Conservation (phyloP, 2,797 vertebrate genomes). For the Tympanoctomys barrerae region DNA sequence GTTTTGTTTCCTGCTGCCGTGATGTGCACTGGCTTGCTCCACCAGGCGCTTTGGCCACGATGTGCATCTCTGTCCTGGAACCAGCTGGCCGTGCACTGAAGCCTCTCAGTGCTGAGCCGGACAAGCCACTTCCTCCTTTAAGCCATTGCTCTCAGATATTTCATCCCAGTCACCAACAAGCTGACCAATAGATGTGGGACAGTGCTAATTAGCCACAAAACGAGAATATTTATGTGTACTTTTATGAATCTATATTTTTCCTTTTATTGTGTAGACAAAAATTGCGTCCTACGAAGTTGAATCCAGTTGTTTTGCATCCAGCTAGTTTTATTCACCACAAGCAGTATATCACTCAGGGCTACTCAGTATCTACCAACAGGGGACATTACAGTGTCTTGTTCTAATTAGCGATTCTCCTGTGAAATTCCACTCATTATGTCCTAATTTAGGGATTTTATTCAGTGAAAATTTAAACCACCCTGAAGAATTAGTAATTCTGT, state of each 20-base stretch:
- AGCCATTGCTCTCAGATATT: not conserved
- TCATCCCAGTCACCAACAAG: not conserved
- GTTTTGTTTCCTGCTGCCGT: not conserved
- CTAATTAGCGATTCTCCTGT: not conserved
- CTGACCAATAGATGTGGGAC: not conserved
- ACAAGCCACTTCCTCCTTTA: not conserved
- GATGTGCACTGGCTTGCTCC: not conserved
- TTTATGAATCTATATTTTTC: not conserved
- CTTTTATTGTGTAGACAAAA: not conserved
- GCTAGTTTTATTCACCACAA: not conserved
- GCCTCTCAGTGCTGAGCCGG: not conserved
- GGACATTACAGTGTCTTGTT: not conserved
- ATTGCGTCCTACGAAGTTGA: not conserved
- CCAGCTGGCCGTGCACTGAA: not conserved
- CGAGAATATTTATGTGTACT: not conserved
- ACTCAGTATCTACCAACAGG: not conserved
- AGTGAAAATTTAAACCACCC: not conserved
- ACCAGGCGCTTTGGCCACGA: not conserved
- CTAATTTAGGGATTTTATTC: slow-evolving; percentile 15
- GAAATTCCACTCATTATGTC: not conserved
- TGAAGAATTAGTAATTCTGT: not conserved
- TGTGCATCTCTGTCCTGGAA: not conserved
- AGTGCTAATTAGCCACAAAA: not conserved
- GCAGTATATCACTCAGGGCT: not conserved
- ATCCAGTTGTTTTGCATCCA: not conserved